phyloP scores from a whole-genome alignment of 2,797 vertebrate species.

The Hemibagrus guttatus region DNA sequence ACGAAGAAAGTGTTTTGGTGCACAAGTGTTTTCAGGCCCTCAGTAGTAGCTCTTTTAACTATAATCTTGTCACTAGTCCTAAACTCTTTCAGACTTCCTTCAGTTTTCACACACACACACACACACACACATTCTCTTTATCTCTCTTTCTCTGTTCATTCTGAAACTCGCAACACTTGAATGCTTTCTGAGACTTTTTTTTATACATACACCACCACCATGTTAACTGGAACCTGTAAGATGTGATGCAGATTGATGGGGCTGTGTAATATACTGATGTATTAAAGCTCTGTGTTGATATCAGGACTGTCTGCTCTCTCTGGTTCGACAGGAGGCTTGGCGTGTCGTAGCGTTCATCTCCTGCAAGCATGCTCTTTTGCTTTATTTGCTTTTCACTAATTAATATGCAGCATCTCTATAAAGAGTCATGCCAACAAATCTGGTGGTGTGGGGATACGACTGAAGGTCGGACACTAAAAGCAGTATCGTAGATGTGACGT shows the following conservation, averaged over 20 bases:
- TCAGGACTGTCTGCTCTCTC: constrained; percentile 39
- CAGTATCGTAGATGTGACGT: constrained; percentile 55
- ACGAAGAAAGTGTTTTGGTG: constrained; percentile 38
- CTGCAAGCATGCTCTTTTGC: constrained; percentile 37
- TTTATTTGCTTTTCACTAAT: constrained; percentile 28
- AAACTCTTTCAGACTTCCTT: constrained; percentile 45
- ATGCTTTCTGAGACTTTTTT: constrained; percentile 55
- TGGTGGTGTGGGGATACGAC: constrained; percentile 44
- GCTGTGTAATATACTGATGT: constrained; percentile 40
- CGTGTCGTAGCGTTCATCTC: not conserved
- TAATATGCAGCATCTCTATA: not conserved
- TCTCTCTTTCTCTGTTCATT: constrained; percentile 62
- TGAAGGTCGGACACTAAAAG: constrained; percentile 59
- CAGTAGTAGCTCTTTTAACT: constrained; percentile 32
- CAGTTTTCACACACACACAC: constrained; percentile 57
- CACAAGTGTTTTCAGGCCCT: constrained; percentile 35
- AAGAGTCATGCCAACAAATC: not conserved
- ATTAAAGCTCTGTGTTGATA: constrained; percentile 52
- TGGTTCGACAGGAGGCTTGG: constrained; percentile 10
- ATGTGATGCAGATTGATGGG: constrained; percentile 35
- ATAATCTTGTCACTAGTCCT: constrained; percentile 30
- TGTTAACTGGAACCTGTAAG: constrained; percentile 41
- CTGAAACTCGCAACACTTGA: constrained; percentile 58
- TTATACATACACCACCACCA: constrained; percentile 36
- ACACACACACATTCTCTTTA: constrained; percentile 10